Conservation (phyloP, 2,888 invertebrate genomes). For the Eupithecia tripunctaria region DNA sequence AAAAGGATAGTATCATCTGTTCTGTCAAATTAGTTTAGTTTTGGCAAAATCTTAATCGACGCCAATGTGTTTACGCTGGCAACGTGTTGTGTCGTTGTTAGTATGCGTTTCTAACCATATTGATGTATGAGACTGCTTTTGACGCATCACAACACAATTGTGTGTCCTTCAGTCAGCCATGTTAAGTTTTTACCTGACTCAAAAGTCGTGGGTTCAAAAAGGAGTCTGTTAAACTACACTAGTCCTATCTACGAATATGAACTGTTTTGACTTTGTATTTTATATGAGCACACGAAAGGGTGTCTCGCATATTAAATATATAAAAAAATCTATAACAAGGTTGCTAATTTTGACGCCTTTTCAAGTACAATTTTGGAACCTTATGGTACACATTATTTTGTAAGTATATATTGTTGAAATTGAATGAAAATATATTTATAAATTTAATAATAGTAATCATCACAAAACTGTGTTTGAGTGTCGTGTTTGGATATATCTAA, state of each 20-base stretch:
- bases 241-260: neutral
- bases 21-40: no score
- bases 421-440: neutral
- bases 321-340: neutral
- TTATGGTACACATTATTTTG: neutral
- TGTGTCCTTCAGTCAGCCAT: neutral
- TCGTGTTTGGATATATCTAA: neutral
- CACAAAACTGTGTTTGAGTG: neutral
- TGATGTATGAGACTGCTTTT: neutral
- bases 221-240: neutral
- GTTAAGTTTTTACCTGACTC: neutral
- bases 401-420: slow-evolving; percentile 1
- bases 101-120: neutral
- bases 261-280: neutral
- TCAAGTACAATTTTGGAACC: neutral
- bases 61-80: no score
- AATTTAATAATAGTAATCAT: neutral
- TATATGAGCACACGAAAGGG: neutral
- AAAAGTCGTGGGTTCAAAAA: neutral
- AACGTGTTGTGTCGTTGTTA: no score
- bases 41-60: no score
- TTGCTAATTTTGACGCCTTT: neutral
- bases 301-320: neutral
- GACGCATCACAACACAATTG: neutral
- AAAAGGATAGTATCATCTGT: no score